Conservation (phyloP, 2,113 vertebrate species). For the Odontesthes bonariensis region DNA sequence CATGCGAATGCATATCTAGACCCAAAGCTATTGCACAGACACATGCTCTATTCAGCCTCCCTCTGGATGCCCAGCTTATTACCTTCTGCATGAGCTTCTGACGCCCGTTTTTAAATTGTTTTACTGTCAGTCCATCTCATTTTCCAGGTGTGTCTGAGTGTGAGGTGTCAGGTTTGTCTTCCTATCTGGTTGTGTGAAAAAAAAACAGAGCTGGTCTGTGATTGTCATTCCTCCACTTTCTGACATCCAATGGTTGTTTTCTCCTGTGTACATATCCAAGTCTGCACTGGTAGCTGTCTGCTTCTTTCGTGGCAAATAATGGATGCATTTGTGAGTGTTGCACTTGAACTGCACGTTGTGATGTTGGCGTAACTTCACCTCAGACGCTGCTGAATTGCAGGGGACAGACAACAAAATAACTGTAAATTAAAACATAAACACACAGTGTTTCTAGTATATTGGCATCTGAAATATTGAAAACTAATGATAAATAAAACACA, state of each 20-base stretch:
- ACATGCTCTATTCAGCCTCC: constrained; percentile 72
- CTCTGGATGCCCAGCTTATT: constrained; percentile 36
- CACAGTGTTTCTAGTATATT: not conserved
- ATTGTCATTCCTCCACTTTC: not conserved
- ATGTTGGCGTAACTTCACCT: constrained; percentile 30
- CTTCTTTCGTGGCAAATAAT: constrained; percentile 32
- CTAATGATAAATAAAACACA: not conserved
- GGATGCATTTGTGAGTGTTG: constrained; percentile 25
- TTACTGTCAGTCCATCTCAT: constrained; percentile 27
- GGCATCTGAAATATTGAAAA: not conserved
- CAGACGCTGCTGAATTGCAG: constrained; percentile 37
- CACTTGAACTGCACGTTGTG: constrained; percentile 69
- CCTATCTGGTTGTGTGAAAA: constrained; percentile 7
- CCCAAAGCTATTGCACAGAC: not conserved
- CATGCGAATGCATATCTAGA: not conserved
- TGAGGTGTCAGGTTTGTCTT: constrained; percentile 24
- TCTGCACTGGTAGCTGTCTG: constrained; percentile 14
- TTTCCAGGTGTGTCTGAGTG: constrained; percentile 28
- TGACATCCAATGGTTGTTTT: not conserved
- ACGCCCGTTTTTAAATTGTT: constrained; percentile 11
- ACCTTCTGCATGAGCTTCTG: constrained; percentile 69
- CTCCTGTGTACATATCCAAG: constrained; percentile 32
- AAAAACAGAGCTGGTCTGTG: constrained; percentile 18
- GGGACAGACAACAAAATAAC: constrained; percentile 30
- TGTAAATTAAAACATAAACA: not conserved